Evolutionary conservation across 2,888 invertebrate genomes (phyloP).

Genomic region (Pseudococcus longispinus): DNA sequence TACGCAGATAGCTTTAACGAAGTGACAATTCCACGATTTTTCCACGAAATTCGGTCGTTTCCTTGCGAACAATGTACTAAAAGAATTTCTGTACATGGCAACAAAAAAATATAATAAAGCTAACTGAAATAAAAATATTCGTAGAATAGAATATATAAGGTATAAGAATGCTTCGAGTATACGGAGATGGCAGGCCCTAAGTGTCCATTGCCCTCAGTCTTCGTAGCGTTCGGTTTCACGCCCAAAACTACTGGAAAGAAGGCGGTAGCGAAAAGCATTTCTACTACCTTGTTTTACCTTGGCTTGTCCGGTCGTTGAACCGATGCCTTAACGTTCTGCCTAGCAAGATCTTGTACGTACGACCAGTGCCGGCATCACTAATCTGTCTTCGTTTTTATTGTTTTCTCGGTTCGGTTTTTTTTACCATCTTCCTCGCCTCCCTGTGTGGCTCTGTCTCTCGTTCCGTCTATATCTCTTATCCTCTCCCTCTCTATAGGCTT

Average conservation of each 20-base stretch:
- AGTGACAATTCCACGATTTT: background rate
- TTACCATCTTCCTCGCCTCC: background rate
- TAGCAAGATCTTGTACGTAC: conserved; percentile 27
- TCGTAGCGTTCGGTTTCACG: conserved; percentile 26
- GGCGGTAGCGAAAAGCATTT: conserved; percentile 37
- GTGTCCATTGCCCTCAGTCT: conserved; percentile 38
- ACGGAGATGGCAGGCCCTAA: background rate
- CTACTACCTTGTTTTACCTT: conserved; percentile 49
- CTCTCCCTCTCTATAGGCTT: background rate
- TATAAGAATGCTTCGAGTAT: background rate
- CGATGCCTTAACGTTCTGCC: conserved; percentile 22
- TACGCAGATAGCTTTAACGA: background rate
- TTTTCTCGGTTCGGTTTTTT: conserved; percentile 36
- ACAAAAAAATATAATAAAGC: background rate
- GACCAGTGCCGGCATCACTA: conserved; percentile 40
- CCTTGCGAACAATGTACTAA: background rate
- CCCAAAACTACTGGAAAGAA: conserved; percentile 45
- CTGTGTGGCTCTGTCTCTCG: background rate
- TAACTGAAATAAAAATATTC: background rate
- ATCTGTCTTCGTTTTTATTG: conserved; percentile 46
- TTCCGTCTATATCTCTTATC: background rate
- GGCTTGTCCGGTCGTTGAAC: conserved; percentile 54
- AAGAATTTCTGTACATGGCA: background rate
- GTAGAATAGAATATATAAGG: background rate
- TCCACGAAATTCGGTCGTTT: background rate